Base-by-base conservation (phyloP, 2,888 invertebrate genomes). In the Cantharis lateralis region DNA sequence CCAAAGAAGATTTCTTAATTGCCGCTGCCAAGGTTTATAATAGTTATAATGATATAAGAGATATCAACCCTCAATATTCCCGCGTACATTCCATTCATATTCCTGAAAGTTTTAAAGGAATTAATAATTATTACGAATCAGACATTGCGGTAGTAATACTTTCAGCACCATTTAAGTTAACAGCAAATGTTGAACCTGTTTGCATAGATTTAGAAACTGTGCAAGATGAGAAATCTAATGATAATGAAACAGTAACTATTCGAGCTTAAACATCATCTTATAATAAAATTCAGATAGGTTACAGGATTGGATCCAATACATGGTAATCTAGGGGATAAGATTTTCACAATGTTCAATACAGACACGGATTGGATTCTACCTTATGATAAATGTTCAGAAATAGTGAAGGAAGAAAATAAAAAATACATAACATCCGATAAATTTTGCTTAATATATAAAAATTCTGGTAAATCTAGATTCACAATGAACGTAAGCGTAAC, bases 141-240 rank as follows among this genome's bases (percentile, higher is more conserved):
- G 88, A 88, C 80, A 84, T 88, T 63, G 87, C 87, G 0, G 70
- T 88, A 9, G 48, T 88, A 11, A 79, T 85, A n/a, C 74, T 87
- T 13, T 79, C 82, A 48, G 79, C 80, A 16, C 69, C 77, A 10
- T 84, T 88, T 48, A 76, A 74, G n/a, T 83, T 86, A 61, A 83
- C 85, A 1, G 79, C 80, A 63, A 82, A 85, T 10, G 85, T 88
- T 11, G 85, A 85, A 75, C 87, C 87, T 18, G 84, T 88, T 13
- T 88, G 88, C 76, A 80, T 85, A 5, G 83, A 84, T 16, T 84
- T 82, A 82, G 16, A 20, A 4, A 80, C 28, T 15, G 77, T 68
- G 16, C 72, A 78, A 1, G 4, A 78, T 15, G 48, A 78, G 71
- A 26, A 76, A 69, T n/a, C 16, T 1, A 70, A 70, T 64, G 68